Evolutionary conservation across 2,888 invertebrate species (phyloP).

Genomic region (Azorinus chamasolen): DNA sequence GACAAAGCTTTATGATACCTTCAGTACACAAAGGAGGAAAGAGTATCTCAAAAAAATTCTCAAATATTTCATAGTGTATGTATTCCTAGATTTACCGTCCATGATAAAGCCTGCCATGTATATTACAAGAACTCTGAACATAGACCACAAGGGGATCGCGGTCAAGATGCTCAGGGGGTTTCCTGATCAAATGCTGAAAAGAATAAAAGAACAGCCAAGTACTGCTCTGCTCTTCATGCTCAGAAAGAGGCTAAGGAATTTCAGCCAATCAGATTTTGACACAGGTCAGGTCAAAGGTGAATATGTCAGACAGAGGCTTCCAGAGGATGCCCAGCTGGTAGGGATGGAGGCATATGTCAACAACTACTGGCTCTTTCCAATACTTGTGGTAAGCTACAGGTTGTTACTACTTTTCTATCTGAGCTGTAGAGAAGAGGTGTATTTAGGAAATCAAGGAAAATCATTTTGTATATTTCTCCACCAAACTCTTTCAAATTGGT

Average conservation of each 20-base stretch:
- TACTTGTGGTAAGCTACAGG: conserved; percentile 82
- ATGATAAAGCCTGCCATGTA: conserved; percentile 75
- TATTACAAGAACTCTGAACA: conserved; percentile 65
- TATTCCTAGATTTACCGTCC: conserved; percentile 77
- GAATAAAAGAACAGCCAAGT: conserved; percentile 82
- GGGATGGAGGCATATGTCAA: conserved; percentile 80
- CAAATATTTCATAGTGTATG: conserved; percentile 81
- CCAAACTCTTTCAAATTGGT: too few relatives aligned
- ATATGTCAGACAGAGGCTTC: conserved; percentile 82
- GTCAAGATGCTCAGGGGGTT: conserved; percentile 84
- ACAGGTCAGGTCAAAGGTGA: conserved; percentile 80
- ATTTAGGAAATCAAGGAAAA: too few relatives aligned
- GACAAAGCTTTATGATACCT: conserved; percentile 71
- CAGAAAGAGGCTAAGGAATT: conserved; percentile 73
- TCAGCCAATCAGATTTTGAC: conserved; percentile 71
- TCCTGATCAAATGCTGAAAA: conserved; percentile 78
- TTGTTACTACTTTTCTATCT: not conserved
- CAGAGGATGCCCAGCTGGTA: conserved; percentile 78
- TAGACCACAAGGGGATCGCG: conserved; percentile 80
- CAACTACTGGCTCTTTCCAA: conserved; percentile 86
- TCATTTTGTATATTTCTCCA: too few relatives aligned
- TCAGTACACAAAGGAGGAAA: conserved; percentile 75
- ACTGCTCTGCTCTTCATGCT: conserved; percentile 82
- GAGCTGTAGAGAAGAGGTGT: not conserved
- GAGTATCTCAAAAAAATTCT: conserved; percentile 83